Percentiles rank a stretch among this genome's conserved stretches.
These are phyloP conservation scores for Pipistrellus nathusii DNA, from an alignment of 2,797 vertebrate genomes.

Conservation along the genomic window DNA sequence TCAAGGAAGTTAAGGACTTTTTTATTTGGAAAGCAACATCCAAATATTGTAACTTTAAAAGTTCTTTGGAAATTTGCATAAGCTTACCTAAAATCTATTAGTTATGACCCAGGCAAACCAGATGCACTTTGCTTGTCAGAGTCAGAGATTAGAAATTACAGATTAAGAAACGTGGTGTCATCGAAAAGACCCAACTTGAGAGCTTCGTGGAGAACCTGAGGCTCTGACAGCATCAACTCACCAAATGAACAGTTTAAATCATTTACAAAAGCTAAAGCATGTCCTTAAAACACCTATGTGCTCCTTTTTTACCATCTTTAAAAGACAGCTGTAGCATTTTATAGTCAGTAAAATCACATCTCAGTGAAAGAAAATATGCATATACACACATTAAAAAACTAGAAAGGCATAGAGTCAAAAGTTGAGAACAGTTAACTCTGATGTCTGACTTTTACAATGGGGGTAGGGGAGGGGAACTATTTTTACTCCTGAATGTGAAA, in stretches of 20 bases:
- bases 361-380: constrained; percentile 23
- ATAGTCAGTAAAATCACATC: background rate
- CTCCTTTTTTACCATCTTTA: background rate
- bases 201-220: background rate
- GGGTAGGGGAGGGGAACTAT: background rate
- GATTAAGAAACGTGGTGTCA: background rate
- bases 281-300: background rate
- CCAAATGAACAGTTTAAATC: background rate
- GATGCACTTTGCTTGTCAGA: background rate
- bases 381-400: background rate
- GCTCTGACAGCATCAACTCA: background rate
- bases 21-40: background rate
- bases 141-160: background rate
- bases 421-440: background rate
- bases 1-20: background rate
- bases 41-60: background rate
- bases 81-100: background rate
- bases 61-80: background rate
- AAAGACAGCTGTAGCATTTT: background rate
- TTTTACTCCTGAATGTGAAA: background rate
- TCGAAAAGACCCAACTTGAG: background rate
- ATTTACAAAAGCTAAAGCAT: background rate
- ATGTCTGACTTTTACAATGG: background rate
- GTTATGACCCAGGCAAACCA: background rate
- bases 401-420: background rate